Evolutionary conservation across 2,113 vertebrate species (phyloP), one percentile per base, ranked within the genome.

Genomic region (Psammodynastes pulverulentus): DNA sequence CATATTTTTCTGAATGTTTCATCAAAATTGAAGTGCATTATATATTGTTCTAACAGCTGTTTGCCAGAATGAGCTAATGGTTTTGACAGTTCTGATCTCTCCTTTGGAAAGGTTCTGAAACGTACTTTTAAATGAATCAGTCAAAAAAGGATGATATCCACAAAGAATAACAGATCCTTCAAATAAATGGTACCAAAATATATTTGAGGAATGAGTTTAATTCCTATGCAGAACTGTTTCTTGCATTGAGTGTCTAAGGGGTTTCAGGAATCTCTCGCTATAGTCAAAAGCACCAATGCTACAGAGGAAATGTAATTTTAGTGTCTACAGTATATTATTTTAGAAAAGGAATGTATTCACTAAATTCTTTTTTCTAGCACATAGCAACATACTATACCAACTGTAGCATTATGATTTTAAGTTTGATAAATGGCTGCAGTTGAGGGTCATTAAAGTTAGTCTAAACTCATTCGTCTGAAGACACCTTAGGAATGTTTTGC

Each of bases 401-500:
- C 52, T 91, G 26, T 43, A 91, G 34, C 23, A 15, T 46, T 91
- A 56, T 23, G 39, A 85, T 53, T 91, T 52, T 84, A 79, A 52
- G 39, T 45, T 49, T 79, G 48, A 89, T 24, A 49, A 90, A 90
- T 39, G 43, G 23, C 72, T n/a, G 84, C 84, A 86, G 90, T 58
- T 91, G 90, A 86, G 90, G 90, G 43, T 86, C 84, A 91, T 91
- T 91, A 86, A 85, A 46, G 43, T 91, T 86, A 86, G 90, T 86
- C 90, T 91, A 91, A 91, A 86, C 52, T 91, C 52, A 56, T 91
- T 91, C 34, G 52, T 58, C 39, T 48, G 52, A 86, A 91, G 43
- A 43, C 53, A 86, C 52, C 52, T 91, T 86, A 91, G 26, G 52
- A 91, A 91, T 86, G 43, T 58, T n/a, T 84, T 56, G 15, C 52